A percentile compares a stretch with the other conserved stretches of the same genome.
Conservation (phyloP, 1,140 invertebrate species). For the Zaprionus capensis region DNA sequence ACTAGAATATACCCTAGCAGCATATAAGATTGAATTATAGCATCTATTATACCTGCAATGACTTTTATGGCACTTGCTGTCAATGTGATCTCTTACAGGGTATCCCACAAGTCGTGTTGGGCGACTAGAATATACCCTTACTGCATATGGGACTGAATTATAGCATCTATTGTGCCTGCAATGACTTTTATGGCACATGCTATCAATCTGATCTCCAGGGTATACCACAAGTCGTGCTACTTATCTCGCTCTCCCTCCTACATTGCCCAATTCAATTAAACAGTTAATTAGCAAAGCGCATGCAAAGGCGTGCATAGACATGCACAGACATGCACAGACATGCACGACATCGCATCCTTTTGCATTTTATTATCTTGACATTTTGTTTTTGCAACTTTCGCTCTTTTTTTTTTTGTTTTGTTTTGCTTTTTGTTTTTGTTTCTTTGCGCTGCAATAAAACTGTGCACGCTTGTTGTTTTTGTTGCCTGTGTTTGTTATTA, state of each 20-base stretch:
- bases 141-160: neutral
- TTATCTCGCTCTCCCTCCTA: neutral
- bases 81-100: neutral
- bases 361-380: constrained; percentile 5
- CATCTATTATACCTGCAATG: neutral
- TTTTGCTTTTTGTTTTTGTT: neutral
- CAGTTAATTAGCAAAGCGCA: neutral
- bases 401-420: neutral
- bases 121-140: neutral
- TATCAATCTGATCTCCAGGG: neutral
- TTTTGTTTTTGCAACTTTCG: constrained; percentile 8
- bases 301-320: neutral
- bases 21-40: neutral
- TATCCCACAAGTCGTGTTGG: neutral
- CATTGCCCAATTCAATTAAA: constrained; percentile 5
- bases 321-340: constrained; percentile 6
- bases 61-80: neutral
- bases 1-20: neutral
- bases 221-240: neutral
- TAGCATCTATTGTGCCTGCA: neutral
- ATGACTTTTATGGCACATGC: neutral
- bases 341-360: neutral
- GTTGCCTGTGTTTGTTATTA: neutral
- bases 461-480: neutral
- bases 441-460: neutral